Percentiles rank a stretch among this genome's conserved stretches.
phyloP scores from a whole-genome alignment of 2,113 vertebrate genomes.

The Tragelaphus buxtoni region DNA sequence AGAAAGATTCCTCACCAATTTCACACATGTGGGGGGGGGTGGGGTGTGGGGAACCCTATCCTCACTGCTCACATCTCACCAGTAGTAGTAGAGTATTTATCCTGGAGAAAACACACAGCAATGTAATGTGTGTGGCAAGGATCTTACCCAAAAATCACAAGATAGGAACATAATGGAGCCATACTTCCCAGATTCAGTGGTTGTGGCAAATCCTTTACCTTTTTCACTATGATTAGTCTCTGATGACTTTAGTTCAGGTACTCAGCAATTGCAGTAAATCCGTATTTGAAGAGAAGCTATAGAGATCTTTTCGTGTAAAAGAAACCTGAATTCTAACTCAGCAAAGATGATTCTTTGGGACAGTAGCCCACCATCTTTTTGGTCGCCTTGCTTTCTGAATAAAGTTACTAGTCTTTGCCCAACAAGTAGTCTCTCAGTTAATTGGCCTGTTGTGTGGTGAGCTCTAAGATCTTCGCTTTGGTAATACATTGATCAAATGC shows the following conservation, averaged over 20 bases:
- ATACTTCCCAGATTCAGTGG: not conserved
- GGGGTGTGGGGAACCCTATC: not conserved
- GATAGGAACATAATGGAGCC: not conserved
- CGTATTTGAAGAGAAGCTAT: not conserved
- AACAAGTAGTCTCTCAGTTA: not conserved
- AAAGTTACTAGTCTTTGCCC: not conserved
- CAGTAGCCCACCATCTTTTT: not conserved
- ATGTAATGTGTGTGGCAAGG: not conserved
- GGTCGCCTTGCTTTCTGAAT: not conserved
- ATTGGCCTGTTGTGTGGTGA: not conserved
- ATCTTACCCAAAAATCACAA: not conserved
- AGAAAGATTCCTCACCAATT: not conserved
- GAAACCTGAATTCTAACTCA: not conserved
- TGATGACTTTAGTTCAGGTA: not conserved
- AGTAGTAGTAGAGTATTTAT: not conserved
- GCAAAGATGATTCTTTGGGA: not conserved
- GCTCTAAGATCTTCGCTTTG: not conserved
- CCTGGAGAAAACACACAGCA: not conserved
- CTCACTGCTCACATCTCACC: not conserved
- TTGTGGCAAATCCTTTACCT: not conserved
- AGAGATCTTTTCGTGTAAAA: not conserved
- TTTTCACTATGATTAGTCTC: not conserved
- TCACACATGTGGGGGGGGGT: not conserved
- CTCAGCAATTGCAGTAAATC: not conserved
- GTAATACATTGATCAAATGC: not conserved